Evolutionary conservation across 2,113 vertebrate species (phyloP).

Genomic region (Abramis brama): DNA sequence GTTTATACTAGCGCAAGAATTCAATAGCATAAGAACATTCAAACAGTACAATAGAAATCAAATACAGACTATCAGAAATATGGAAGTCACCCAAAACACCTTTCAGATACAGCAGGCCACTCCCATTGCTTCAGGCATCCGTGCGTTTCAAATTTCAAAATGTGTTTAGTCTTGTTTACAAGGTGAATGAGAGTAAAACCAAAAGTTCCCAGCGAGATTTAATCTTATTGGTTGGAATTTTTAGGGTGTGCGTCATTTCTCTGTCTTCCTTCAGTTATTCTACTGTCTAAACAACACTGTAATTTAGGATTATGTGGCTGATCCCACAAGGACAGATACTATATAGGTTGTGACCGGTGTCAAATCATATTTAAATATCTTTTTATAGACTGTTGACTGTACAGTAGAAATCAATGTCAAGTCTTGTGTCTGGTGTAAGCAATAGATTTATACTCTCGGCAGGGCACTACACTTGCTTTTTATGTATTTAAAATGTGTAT

Average conservation of each 20-base stretch:
- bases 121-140: background rate
- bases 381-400: background rate
- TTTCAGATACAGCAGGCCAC: background rate
- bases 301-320: background rate
- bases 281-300: background rate
- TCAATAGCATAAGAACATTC: too few species aligned
- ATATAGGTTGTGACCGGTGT: background rate
- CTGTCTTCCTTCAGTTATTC: background rate
- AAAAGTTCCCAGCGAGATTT: background rate
- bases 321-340: background rate
- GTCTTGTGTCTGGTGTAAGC: background rate
- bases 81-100: background rate
- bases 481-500: background rate
- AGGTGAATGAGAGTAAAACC: background rate
- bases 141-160: background rate
- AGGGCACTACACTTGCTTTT: background rate
- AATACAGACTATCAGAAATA: background rate
- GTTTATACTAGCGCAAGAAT: too few species aligned
- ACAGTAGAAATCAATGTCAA: background rate
- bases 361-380: constrained; percentile 1
- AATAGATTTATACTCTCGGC: background rate
- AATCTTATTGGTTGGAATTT: background rate
- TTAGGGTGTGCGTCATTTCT: background rate
- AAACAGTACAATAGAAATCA: too few species aligned
- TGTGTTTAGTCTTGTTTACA: constrained; percentile 51